Evolutionary conservation across 1,140 invertebrate genomes (phyloP).

Genomic region (Cydia amplana): DNA sequence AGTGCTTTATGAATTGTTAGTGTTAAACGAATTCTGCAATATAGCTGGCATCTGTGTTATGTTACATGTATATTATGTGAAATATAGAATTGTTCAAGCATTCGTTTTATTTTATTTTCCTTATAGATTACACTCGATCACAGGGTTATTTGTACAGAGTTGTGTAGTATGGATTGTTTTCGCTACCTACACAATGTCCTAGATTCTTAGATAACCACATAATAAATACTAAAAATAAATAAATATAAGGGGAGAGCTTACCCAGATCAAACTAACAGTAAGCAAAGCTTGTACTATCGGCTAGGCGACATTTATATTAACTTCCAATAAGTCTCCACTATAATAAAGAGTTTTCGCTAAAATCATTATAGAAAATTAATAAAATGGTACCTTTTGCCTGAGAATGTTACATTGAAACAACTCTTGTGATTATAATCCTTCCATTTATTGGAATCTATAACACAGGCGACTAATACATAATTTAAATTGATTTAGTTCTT

Average conservation of each 20-base stretch:
- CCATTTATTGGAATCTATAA: conserved; percentile 42
- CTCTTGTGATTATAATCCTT: conserved; percentile 34
- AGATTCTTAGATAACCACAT: too few relatives aligned
- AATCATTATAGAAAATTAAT: not conserved
- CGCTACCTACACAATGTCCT: too few relatives aligned
- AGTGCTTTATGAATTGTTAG: conserved; percentile 37
- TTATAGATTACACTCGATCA: not conserved
- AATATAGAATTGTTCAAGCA: conserved; percentile 45
- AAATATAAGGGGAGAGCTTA: too few relatives aligned
- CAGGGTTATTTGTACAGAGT: too few relatives aligned
- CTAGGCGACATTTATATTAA: too few relatives aligned
- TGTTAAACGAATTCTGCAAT: conserved; percentile 34
- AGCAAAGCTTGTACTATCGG: too few relatives aligned
- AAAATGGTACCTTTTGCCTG: not conserved
- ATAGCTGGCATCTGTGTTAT: conserved; percentile 26
- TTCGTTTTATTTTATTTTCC: not conserved
- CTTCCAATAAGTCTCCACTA: too few relatives aligned
- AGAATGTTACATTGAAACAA: conserved; percentile 10
- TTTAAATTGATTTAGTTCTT: conserved; percentile 52
- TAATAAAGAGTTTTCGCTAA: too few relatives aligned
- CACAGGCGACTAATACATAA: conserved; percentile 60
- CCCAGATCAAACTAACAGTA: too few relatives aligned
- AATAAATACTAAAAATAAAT: too few relatives aligned
- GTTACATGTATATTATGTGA: conserved; percentile 41
- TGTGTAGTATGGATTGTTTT: too few relatives aligned